A percentile compares a stretch with the other conserved stretches of the same genome.
Evolutionary conservation across 2,888 invertebrate species (phyloP).

Genomic region (Pristionchus exspectatus): DNA sequence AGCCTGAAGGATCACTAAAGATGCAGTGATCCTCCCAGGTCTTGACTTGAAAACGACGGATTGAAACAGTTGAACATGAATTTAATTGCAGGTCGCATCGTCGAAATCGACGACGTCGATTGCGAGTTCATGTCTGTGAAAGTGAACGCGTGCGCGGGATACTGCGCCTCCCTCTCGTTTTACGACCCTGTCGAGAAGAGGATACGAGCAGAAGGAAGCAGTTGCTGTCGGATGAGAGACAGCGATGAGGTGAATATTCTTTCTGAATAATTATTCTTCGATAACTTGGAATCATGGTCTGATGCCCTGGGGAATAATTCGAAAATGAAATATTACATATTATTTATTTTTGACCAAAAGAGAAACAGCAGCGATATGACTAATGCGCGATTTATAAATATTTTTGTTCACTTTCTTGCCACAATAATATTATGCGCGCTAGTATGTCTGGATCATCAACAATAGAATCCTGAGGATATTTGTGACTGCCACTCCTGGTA

Average conservation of each 20-base stretch:
- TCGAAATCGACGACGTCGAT: slow-evolving; percentile 20
- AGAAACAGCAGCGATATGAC: too few species aligned
- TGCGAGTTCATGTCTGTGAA: slow-evolving; percentile 41
- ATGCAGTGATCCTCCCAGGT: too few species aligned
- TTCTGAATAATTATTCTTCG: background rate
- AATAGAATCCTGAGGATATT: background rate
- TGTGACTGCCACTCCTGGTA: background rate
- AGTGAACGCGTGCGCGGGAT: slow-evolving; percentile 28
- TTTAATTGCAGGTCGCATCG: background rate
- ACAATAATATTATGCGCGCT: too few species aligned
- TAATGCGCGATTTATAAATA: too few species aligned
- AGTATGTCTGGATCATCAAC: background rate
- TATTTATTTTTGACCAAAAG: too few species aligned
- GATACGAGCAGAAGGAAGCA: slow-evolving; percentile 4
- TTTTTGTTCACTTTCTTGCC: too few species aligned
- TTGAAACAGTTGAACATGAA: background rate
- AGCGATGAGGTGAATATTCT: background rate
- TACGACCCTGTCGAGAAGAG: slow-evolving; percentile 22
- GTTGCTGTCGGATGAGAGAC: background rate
- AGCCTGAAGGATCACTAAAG: too few species aligned
- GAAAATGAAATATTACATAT: background rate
- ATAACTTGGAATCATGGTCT: background rate
- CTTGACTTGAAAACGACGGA: too few species aligned
- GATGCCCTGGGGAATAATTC: too few species aligned
- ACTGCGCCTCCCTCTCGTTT: background rate